Conservation (phyloP, 2,888 invertebrate genomes). For the Drosophila rubida region DNA sequence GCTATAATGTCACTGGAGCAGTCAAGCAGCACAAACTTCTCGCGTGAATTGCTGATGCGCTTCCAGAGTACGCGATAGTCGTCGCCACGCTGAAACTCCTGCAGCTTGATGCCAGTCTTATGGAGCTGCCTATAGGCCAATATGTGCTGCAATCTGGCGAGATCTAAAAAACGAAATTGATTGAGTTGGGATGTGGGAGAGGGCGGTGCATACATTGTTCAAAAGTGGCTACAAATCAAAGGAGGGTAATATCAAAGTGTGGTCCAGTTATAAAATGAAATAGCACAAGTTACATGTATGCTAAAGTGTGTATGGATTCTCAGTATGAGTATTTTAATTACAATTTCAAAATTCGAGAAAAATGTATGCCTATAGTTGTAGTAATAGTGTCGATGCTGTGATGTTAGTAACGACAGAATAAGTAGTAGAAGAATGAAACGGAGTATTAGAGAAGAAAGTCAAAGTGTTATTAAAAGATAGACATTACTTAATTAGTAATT, state of each 20-base stretch:
- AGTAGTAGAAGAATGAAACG: background rate
- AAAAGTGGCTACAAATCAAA: background rate
- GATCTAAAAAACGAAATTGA: slow-evolving; percentile 49
- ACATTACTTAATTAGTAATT: background rate
- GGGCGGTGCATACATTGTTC: background rate
- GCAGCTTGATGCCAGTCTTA: slow-evolving; percentile 89
- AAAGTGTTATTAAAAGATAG: background rate
- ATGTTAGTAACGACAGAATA: too few species aligned
- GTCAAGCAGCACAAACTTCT: slow-evolving; percentile 91
- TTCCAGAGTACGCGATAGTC: slow-evolving; percentile 83
- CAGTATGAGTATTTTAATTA: too few species aligned
- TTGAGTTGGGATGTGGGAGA: background rate
- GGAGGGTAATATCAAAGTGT: too few species aligned
- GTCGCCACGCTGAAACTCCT: slow-evolving; percentile 86
- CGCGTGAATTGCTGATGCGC: slow-evolving; percentile 88
- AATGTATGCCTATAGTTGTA: too few species aligned
- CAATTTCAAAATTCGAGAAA: too few species aligned
- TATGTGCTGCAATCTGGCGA: slow-evolving; percentile 91
- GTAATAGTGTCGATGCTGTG: too few species aligned
- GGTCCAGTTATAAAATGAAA: too few species aligned
- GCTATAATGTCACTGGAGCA: slow-evolving; percentile 89
- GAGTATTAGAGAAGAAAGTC: background rate
- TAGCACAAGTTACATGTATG: too few species aligned
- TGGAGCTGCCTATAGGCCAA: slow-evolving; percentile 89
- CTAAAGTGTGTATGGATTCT: too few species aligned